These are phyloP conservation scores for Marmota monax DNA, from an alignment of 2,113 vertebrate species.

Conservation along the genomic window DNA sequence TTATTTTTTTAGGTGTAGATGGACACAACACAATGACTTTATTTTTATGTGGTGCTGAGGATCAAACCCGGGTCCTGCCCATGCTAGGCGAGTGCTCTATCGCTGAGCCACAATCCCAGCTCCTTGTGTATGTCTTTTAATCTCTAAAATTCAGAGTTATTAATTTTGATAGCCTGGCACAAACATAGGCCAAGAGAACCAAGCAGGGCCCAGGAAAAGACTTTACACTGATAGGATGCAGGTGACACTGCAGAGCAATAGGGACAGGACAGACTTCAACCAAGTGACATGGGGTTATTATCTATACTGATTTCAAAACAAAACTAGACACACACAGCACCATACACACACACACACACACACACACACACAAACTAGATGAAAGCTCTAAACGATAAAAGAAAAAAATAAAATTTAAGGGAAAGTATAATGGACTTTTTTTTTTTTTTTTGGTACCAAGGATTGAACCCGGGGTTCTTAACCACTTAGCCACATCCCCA, in stretches of 20 bases:
- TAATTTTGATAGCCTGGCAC: background rate
- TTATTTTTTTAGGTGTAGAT: too few species aligned
- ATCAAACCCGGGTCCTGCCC: too few species aligned
- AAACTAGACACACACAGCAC: background rate
- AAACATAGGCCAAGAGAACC: background rate
- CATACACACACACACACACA: background rate
- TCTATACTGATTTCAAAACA: background rate
- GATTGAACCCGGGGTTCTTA: too few species aligned
- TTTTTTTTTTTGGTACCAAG: too few species aligned
- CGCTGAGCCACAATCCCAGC: too few species aligned
- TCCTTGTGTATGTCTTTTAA: background rate
- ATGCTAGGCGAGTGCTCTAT: too few species aligned
- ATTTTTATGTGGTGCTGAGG: too few species aligned
- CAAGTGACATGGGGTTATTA: background rate
- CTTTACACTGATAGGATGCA: rapidly evolving
- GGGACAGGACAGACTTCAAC: background rate
- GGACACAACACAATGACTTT: too few species aligned
- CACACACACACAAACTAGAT: too few species aligned
- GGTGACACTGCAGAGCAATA: background rate
- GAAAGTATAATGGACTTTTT: background rate
- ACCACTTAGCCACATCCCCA: too few species aligned
- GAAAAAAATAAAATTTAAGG: background rate
- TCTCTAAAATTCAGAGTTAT: background rate
- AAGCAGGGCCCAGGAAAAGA: background rate
- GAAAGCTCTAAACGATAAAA: background rate